A percentile compares a stretch with the other conserved stretches of the same genome.
phyloP scores from a whole-genome alignment of 2,888 invertebrate species.

The Plebejus melissa region DNA sequence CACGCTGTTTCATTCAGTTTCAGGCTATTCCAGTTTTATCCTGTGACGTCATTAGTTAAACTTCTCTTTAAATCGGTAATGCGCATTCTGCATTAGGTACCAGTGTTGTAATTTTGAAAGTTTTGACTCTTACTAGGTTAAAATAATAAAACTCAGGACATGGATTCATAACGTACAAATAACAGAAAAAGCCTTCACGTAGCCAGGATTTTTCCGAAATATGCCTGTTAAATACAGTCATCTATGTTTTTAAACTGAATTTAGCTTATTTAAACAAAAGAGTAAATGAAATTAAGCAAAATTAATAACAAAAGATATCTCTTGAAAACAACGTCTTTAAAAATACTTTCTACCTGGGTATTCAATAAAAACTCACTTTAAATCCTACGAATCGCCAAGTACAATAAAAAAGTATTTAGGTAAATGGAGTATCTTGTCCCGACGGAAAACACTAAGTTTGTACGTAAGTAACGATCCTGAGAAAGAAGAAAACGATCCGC shows the following conservation, averaged over 20 bases:
- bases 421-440: conserved; percentile 13
- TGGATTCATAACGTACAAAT: no score
- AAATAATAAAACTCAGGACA: no score
- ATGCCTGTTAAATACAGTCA: no score
- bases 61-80: no score
- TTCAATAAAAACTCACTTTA: neutral
- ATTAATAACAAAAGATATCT: neutral
- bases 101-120: no score
- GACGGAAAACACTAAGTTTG: conserved; percentile 8
- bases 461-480: neutral
- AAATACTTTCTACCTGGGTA: neutral
- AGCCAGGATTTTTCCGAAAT: neutral
- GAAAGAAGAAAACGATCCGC: neutral
- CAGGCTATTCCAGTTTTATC: no score
- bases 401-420: conserved; percentile 6
- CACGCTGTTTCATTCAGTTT: no score
- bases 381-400: conserved; percentile 14
- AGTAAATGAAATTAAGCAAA: neutral
- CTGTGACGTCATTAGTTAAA: no score
- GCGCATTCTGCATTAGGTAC: no score
- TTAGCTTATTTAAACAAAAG: neutral
- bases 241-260: no score
- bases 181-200: neutral
- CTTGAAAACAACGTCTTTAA: neutral
- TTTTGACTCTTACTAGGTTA: no score